phyloP scores from a whole-genome alignment of 2,113 vertebrate genomes.

The Pica pica region DNA sequence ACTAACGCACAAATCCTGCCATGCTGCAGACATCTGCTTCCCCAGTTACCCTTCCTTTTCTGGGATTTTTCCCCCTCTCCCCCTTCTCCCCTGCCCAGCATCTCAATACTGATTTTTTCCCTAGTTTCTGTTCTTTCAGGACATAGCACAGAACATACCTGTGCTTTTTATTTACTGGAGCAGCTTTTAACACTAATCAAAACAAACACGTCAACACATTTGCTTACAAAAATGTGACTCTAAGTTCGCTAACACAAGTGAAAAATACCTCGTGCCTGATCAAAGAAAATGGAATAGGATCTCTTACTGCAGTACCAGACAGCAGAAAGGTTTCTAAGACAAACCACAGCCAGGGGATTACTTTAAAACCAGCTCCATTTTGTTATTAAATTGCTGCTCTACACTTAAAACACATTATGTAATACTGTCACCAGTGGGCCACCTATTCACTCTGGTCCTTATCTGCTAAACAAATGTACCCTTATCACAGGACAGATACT shows the following conservation, averaged over 20 bases:
- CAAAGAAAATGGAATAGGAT: background rate
- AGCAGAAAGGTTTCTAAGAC: background rate
- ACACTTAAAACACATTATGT: background rate
- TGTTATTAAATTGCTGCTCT: background rate
- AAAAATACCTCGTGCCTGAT: background rate
- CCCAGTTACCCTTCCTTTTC: background rate
- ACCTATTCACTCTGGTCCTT: background rate
- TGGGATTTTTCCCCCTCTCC: accelerated
- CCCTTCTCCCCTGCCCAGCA: background rate
- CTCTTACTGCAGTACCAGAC: background rate
- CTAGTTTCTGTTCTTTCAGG: background rate
- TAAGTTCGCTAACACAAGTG: background rate
- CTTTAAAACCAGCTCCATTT: background rate
- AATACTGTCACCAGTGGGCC: background rate
- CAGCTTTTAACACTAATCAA: background rate
- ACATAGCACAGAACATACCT: background rate
- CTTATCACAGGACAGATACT: background rate
- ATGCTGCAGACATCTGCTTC: background rate
- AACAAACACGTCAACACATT: background rate
- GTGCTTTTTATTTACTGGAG: background rate
- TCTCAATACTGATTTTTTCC: background rate
- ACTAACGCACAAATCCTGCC: background rate
- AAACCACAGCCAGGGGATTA: background rate
- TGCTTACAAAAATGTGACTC: background rate
- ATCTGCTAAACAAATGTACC: background rate